Percentiles rank a stretch among this genome's conserved stretches.
phyloP scores from a whole-genome alignment of 2,888 invertebrate species.

The Cheiracanthium punctorium region DNA sequence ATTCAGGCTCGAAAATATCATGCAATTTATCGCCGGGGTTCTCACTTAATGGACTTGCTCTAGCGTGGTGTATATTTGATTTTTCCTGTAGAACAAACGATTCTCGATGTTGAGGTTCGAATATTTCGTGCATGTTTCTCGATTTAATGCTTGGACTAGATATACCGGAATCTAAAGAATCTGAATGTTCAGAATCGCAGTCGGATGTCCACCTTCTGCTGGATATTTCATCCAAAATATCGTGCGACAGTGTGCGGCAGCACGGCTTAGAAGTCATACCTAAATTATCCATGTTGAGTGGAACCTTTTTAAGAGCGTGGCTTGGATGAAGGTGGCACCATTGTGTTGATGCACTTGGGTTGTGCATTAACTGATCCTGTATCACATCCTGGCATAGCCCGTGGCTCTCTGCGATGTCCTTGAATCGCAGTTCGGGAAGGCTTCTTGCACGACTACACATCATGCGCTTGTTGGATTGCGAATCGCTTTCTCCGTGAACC shows the following conservation, averaged over 20 bases:
- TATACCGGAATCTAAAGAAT: conserved; percentile 57
- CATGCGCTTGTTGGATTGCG: background rate
- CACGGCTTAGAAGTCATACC: background rate
- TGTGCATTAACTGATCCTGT: background rate
- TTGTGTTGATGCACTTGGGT: background rate
- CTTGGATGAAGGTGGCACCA: background rate
- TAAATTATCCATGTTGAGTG: background rate
- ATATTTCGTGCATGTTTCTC: conserved; percentile 22
- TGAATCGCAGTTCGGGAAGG: conserved; percentile 41
- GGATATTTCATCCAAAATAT: conserved; percentile 50
- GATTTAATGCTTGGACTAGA: conserved; percentile 61
- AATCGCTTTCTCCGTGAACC: conserved; percentile 22
- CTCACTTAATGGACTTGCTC: background rate
- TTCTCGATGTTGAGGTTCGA: background rate
- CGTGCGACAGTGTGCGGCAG: background rate
- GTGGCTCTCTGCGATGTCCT: background rate
- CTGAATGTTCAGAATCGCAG: conserved; percentile 60
- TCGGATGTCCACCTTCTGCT: conserved; percentile 58
- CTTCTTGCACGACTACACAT: conserved; percentile 27
- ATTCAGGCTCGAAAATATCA: background rate
- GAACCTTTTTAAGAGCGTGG: background rate
- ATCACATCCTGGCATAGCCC: background rate
- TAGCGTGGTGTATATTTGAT: background rate
- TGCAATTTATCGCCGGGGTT: background rate
- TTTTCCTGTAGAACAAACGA: background rate